Evolutionary conservation across 2,888 invertebrate genomes (phyloP), one percentile per base, ranked within the genome.

Genomic region (Drosophila percnosoma): DNA sequence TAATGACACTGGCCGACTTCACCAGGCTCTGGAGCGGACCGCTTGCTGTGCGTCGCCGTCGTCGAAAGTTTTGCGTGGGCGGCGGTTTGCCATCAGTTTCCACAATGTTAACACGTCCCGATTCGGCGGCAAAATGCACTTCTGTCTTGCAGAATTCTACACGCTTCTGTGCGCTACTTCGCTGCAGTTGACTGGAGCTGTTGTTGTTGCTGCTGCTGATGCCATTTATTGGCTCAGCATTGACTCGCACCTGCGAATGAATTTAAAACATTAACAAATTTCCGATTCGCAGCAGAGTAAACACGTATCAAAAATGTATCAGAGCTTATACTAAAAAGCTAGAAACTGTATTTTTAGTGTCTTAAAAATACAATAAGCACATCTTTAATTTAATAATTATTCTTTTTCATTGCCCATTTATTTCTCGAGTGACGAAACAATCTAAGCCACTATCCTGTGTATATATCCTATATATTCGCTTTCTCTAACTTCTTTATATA

Each of bases 81-180:
- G 97, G 97, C 52, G 97, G 97, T 91, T 97, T 97, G 75, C 96
- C 97, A 92, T 97, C 97, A 0, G 97, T 97, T 90, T 97, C 97
- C 38, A 97, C 97, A 68, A 97, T 97, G 90, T 97, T 97, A 0
- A 97, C 96, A 84, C 95, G 95, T 0, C 97, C 97, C 2, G 97
- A 96, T 91, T 97, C 97, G 21, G 97, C 96, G 0, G 97, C 96
- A 91, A 97, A 97, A 92, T 97, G 97, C 33, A 97, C 95, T 93
- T 97, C 97, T 1, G 97, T 97, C 93, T 97, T 97, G 91, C 97
- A 97, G 92, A 97, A 97, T 87, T 96, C 97, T 0, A 97, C 97
- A 10, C 93, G 91, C 92, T 95, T 96, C 91, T 97, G 85, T 11
- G 85, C 89, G 34, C 78, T 86, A 58, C 75, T 69, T 45, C 88